phyloP scores from a whole-genome alignment of 2,888 invertebrate genomes.

The Limnephilus lunatus region DNA sequence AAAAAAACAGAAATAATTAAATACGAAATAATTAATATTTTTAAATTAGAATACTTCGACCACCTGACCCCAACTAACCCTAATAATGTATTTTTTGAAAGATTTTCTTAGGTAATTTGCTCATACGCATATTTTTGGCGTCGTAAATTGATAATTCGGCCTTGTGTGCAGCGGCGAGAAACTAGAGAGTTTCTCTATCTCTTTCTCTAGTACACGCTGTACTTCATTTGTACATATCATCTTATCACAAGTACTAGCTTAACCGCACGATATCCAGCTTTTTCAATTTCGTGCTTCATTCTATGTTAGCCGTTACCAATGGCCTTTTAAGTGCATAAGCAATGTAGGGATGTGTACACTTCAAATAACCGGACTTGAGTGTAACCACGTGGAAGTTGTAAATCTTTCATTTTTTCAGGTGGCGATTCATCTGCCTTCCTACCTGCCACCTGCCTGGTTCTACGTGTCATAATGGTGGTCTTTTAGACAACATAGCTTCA shows the following conservation, averaged over 20 bases:
- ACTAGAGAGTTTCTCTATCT: no score
- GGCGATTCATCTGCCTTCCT: background rate
- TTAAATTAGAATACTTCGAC: no score
- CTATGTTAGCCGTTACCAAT: background rate
- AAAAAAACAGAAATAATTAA: no score
- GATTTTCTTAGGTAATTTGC: no score
- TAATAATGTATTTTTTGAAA: no score
- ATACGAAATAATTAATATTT: no score
- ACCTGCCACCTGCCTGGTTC: background rate
- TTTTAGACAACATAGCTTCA: background rate
- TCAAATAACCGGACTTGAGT: background rate
- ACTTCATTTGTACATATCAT: background rate
- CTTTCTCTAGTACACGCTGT: no score
- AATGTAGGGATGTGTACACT: background rate
- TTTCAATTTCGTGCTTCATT: background rate
- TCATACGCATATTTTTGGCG: no score
- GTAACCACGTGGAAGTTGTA: background rate
- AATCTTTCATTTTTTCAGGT: background rate
- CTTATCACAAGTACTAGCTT: background rate
- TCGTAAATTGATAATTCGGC: no score
- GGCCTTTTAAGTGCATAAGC: background rate
- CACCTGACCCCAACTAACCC: no score
- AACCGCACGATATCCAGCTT: background rate
- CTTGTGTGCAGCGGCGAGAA: no score
- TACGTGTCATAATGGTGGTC: background rate